Evolutionary conservation across 2,797 vertebrate genomes (phyloP).

Genomic region (Poeciliopsis gracilis): DNA sequence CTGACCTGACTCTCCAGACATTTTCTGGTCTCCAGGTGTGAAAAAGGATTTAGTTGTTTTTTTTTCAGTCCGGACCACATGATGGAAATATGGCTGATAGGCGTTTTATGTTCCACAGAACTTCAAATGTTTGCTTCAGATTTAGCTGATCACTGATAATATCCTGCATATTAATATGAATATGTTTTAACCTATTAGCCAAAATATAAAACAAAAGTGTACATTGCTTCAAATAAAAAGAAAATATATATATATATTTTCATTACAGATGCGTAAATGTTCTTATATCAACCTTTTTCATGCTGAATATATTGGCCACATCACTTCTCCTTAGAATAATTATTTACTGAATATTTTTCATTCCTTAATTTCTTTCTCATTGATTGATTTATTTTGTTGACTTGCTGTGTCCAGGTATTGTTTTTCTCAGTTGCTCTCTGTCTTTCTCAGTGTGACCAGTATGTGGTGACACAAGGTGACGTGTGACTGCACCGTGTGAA

Average conservation of each 20-base stretch:
- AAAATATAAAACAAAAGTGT: not conserved
- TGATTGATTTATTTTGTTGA: not conserved
- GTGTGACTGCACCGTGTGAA: constrained; percentile 75
- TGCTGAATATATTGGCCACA: not conserved
- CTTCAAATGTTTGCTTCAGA: not conserved
- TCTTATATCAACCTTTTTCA: not conserved
- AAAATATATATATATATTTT: not conserved
- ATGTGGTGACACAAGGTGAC: constrained; percentile 70
- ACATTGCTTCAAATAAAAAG: not conserved
- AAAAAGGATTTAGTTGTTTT: not conserved
- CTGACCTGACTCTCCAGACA: not conserved
- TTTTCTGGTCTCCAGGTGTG: constrained; percentile 2
- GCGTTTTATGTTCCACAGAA: not conserved
- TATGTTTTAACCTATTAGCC: not conserved
- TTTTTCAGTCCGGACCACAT: not conserved
- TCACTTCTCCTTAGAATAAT: not conserved
- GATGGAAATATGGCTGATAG: not conserved
- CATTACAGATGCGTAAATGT: not conserved
- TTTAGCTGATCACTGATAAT: not conserved
- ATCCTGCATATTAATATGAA: not conserved
- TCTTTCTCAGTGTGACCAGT: constrained; percentile 15
- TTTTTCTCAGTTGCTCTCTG: not conserved
- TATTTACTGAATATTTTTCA: not conserved
- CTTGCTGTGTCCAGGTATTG: not conserved
- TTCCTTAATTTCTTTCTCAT: not conserved